A percentile compares a stretch with the other conserved stretches of the same genome.
Evolutionary conservation across 1,140 invertebrate species (phyloP).

Genomic region (Achatina immaculata): DNA sequence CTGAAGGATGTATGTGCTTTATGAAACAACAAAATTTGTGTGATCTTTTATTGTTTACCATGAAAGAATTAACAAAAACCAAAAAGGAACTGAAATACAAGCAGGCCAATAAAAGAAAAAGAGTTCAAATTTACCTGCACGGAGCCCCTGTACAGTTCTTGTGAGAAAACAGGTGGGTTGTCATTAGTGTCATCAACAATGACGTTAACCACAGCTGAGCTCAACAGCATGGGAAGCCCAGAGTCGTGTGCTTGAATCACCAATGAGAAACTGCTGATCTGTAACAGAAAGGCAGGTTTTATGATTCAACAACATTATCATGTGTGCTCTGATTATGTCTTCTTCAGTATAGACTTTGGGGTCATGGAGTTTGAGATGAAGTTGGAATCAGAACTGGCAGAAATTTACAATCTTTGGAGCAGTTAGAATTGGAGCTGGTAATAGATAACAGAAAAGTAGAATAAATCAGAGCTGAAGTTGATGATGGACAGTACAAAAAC

Average conservation of each 20-base stretch:
- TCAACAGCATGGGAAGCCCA: slow-evolving; percentile 73
- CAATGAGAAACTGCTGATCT: slow-evolving; percentile 78
- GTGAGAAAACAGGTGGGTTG: slow-evolving; percentile 63
- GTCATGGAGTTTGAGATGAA: neutral
- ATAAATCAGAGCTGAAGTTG: too few species aligned
- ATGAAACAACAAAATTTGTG: too few species aligned
- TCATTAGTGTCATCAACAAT: slow-evolving; percentile 67
- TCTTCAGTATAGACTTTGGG: neutral
- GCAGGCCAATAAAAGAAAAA: too few species aligned
- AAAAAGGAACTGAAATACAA: too few species aligned
- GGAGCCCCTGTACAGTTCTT: slow-evolving; percentile 57
- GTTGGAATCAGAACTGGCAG: neutral
- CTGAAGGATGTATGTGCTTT: too few species aligned
- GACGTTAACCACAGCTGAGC: slow-evolving; percentile 56
- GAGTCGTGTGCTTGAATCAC: slow-evolving; percentile 85
- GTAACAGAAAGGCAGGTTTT: neutral
- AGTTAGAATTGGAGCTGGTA: too few species aligned
- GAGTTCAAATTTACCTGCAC: slow-evolving; percentile 59
- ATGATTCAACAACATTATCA: neutral
- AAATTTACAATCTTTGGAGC: too few species aligned
- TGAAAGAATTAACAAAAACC: too few species aligned
- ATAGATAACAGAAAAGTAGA: too few species aligned
- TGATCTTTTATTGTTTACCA: too few species aligned
- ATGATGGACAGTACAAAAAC: too few species aligned
- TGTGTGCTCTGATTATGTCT: slow-evolving; percentile 1